Conservation (phyloP, 1,140 invertebrate species). For the Akabosia matsudoensis region DNA sequence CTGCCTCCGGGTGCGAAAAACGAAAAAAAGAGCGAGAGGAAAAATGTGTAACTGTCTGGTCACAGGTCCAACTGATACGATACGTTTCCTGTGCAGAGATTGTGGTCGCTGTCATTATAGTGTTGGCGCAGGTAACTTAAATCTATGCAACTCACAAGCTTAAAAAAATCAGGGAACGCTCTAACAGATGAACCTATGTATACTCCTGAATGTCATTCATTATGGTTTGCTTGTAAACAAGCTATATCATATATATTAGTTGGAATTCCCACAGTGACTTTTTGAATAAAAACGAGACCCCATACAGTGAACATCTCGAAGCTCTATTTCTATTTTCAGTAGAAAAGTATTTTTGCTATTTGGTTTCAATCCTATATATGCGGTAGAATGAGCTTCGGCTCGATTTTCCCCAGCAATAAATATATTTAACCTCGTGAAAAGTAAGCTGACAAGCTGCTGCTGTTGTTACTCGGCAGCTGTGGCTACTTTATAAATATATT, state of each 20-base stretch:
- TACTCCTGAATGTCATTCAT: background rate
- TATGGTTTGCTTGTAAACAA: background rate
- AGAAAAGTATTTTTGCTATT: no score
- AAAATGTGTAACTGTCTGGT: slow-evolving; percentile 29
- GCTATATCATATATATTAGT: background rate
- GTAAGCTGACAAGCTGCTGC: background rate
- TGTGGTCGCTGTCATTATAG: slow-evolving; percentile 31
- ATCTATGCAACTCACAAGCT: no score
- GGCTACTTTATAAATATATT: background rate
- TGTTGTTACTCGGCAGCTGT: background rate
- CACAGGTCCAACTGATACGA: slow-evolving; percentile 38
- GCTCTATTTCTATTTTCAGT: background rate
- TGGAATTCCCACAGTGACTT: background rate
- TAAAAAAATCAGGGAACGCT: no score
- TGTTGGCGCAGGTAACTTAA: slow-evolving; percentile 43
- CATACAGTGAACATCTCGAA: background rate
- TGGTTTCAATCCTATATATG: background rate
- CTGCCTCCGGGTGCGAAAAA: background rate
- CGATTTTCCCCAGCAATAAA: background rate
- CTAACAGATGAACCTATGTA: no score
- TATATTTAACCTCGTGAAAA: background rate
- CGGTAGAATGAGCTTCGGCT: background rate
- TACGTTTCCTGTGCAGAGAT: slow-evolving; percentile 38
- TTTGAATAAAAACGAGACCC: slow-evolving; percentile 7
- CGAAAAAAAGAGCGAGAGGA: background rate